Evolutionary conservation across 2,888 invertebrate species (phyloP).

Genomic region (Drosophila picticornis): DNA sequence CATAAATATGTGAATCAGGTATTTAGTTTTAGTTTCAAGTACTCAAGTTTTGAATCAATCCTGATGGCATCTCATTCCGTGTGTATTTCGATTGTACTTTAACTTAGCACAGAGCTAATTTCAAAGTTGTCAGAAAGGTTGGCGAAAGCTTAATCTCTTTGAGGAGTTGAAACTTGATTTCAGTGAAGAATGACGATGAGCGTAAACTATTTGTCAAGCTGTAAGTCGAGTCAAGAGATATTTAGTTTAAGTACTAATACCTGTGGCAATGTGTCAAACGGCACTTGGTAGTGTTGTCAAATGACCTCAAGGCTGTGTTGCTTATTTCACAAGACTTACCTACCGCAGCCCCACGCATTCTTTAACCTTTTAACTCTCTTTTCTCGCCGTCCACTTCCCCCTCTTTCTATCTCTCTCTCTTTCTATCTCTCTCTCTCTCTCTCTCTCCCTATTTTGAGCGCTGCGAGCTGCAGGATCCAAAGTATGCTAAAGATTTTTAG

Average conservation of each 20-base stretch:
- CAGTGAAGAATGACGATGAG: background rate
- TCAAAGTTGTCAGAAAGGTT: background rate
- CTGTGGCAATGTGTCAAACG: constrained; percentile 59
- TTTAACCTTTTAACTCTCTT: constrained; percentile 7
- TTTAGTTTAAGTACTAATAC: constrained; percentile 41
- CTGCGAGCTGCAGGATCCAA: constrained; percentile 18
- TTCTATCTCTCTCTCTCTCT: background rate
- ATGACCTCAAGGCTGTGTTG: constrained; percentile 56
- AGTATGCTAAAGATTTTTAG: constrained; percentile 52
- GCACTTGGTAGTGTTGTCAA: constrained; percentile 57
- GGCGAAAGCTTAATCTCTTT: background rate
- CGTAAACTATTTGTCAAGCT: constrained; percentile 1
- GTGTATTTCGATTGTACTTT: background rate
- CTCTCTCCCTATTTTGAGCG: background rate
- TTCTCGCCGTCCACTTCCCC: background rate
- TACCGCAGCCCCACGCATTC: constrained; percentile 20
- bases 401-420: too few relatives aligned
- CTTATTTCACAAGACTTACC: constrained; percentile 56
- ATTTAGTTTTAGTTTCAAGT: background rate
- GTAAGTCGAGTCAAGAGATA: background rate
- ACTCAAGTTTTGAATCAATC: background rate
- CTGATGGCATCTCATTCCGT: background rate
- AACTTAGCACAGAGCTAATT: background rate
- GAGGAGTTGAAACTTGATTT: background rate
- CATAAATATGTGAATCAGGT: background rate